Percentiles rank a stretch among this genome's conserved stretches.
These are phyloP conservation scores for Linyphia triangularis DNA, from an alignment of 2,888 invertebrate species.

Conservation along the genomic window DNA sequence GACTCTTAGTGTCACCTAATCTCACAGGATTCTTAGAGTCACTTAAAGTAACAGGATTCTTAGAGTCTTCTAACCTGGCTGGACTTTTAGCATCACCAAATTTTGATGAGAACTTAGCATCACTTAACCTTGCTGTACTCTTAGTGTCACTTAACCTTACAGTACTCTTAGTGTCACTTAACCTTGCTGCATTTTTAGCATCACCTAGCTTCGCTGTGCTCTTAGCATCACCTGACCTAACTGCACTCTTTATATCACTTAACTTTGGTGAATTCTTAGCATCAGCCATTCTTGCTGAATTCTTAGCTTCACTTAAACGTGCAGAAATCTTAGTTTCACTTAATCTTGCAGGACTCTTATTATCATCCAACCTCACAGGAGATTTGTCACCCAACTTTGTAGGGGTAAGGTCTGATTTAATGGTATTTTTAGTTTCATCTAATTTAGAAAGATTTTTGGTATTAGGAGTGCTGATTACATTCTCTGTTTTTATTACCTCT, in stretches of 20 bases:
- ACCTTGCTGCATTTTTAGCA: not conserved
- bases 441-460: no score
- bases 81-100: not conserved
- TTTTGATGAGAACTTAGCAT: not conserved
- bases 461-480: not conserved
- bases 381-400: no score
- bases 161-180: not conserved
- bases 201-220: not conserved
- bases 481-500: slow-evolving; percentile 5
- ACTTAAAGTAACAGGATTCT: not conserved
- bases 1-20: not conserved
- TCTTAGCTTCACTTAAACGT: not conserved
- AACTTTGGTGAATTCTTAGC: not conserved
- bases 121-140: not conserved
- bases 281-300: not conserved
- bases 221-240: not conserved
- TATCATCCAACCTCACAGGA: not conserved
- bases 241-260: not conserved
- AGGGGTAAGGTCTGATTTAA: no score
- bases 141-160: not conserved
- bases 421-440: not conserved
- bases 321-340: not conserved
- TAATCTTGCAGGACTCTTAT: not conserved
- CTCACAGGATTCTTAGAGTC: not conserved
- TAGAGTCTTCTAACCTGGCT: not conserved